Evolutionary conservation across 2,797 vertebrate genomes (phyloP).

Genomic region (Cossypha heuglini): DNA sequence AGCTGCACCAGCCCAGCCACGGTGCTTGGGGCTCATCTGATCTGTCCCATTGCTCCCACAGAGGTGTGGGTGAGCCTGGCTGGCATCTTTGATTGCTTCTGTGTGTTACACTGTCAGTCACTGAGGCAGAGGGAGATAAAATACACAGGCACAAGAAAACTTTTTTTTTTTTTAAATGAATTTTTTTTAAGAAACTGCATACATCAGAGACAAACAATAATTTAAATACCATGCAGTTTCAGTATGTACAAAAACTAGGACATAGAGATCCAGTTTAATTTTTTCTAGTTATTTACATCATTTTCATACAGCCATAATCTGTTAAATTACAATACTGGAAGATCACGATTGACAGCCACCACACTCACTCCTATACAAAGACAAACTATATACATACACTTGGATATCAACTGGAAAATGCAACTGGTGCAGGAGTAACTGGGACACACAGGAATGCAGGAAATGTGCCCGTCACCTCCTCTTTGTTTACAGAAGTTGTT

Average conservation of each 20-base stretch:
- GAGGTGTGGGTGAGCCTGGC: neutral
- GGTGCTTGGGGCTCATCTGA: rapidly evolving
- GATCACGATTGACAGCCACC: conserved; percentile 71
- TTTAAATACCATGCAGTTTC: conserved; percentile 91
- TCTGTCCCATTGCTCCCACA: neutral
- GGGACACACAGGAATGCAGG: conserved; percentile 31
- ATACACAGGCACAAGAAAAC: conserved; percentile 23
- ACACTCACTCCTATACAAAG: conserved; percentile 79
- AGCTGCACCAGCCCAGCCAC: rapidly evolving
- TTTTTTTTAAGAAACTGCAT: conserved; percentile 92
- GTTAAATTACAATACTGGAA: conserved; percentile 76
- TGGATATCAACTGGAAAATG: conserved; percentile 72
- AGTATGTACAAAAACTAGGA: conserved; percentile 84
- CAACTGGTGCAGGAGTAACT: conserved; percentile 57
- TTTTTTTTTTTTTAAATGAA: conserved; percentile 68
- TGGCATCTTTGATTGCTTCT: neutral
- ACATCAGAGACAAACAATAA: conserved; percentile 92
- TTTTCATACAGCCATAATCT: conserved; percentile 73
- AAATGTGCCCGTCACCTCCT: conserved; percentile 38
- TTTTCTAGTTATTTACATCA: conserved; percentile 77
- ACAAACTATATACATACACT: conserved; percentile 80
- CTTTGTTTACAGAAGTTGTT: conserved; percentile 32
- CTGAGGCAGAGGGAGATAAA: neutral
- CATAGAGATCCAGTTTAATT: conserved; percentile 75
- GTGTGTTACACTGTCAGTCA: rapidly evolving